phyloP scores from a whole-genome alignment of 2,797 vertebrate genomes.

The Syndactyla subalaris region DNA sequence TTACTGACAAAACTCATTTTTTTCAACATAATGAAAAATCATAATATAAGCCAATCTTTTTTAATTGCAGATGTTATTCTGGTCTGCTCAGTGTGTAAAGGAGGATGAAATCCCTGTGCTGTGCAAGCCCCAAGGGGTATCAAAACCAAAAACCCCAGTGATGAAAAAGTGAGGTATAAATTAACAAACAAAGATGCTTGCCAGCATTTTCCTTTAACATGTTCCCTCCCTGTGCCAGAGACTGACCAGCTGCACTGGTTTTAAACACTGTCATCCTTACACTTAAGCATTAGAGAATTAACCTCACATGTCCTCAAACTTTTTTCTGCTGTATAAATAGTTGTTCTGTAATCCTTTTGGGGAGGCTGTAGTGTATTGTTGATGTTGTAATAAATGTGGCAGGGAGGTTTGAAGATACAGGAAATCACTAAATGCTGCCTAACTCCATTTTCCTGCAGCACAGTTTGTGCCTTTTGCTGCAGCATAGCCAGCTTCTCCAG shows the following conservation, averaged over 20 bases:
- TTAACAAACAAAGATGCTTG: neutral
- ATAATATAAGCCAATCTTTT: neutral
- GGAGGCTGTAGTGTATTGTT: rapidly evolving
- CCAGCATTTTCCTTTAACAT: rapidly evolving
- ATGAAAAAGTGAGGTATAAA: neutral
- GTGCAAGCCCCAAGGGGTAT: neutral
- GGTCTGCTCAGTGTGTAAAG: neutral
- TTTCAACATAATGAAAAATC: neutral
- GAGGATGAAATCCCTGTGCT: neutral
- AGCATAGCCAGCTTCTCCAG: neutral
- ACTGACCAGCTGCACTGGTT: neutral
- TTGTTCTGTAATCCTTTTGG: neutral
- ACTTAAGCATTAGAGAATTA: neutral
- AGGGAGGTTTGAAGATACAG: neutral
- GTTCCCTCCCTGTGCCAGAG: neutral
- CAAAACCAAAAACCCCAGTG: neutral
- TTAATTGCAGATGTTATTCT: neutral
- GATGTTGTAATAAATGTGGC: neutral
- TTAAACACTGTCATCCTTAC: neutral
- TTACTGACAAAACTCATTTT: neutral
- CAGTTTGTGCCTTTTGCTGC: neutral
- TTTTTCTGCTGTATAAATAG: rapidly evolving
- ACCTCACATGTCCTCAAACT: rapidly evolving
- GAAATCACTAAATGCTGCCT: neutral
- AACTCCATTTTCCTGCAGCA: neutral